Evolutionary conservation across 37 sponge, comb jelly and placozoan species (phyloP).

Genomic region (Aplysina aerophoba): DNA sequence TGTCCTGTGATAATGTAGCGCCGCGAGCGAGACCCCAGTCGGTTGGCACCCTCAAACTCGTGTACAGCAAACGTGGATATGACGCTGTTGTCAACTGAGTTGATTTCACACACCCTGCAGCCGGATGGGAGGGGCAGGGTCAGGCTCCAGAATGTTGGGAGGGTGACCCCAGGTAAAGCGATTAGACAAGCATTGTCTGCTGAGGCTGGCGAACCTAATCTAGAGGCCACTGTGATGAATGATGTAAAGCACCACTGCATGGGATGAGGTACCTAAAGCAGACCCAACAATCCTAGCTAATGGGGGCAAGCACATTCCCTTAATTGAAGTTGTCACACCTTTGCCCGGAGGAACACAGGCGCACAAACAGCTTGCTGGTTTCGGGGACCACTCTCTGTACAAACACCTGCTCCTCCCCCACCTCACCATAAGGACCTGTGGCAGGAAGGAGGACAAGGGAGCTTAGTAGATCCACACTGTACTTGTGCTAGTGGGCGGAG

Average conservation of each 20-base stretch:
- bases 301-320: too few relatives aligned
- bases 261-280: too few relatives aligned
- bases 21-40: slow-evolving; percentile 85
- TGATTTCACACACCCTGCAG: slow-evolving; percentile 85
- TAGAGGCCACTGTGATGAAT: neutral
- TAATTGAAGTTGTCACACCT: slow-evolving; percentile 41
- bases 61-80: slow-evolving; percentile 90
- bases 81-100: slow-evolving; percentile 89
- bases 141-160: too few relatives aligned
- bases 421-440: slow-evolving; percentile 92
- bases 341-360: slow-evolving; percentile 80
- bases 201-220: neutral
- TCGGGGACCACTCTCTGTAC: slow-evolving; percentile 93
- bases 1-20: slow-evolving; percentile 96
- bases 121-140: neutral
- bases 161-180: neutral
- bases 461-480: neutral
- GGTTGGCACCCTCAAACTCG: slow-evolving; percentile 92
- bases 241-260: too few relatives aligned
- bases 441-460: neutral
- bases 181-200: neutral
- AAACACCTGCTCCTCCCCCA: slow-evolving; percentile 91
- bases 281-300: too few relatives aligned
- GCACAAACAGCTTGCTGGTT: slow-evolving; percentile 74
- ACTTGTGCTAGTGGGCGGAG: neutral